Conservation (phyloP, 53 echinoderm and acorn worm genomes). For the Hippasteria phrygiana region DNA sequence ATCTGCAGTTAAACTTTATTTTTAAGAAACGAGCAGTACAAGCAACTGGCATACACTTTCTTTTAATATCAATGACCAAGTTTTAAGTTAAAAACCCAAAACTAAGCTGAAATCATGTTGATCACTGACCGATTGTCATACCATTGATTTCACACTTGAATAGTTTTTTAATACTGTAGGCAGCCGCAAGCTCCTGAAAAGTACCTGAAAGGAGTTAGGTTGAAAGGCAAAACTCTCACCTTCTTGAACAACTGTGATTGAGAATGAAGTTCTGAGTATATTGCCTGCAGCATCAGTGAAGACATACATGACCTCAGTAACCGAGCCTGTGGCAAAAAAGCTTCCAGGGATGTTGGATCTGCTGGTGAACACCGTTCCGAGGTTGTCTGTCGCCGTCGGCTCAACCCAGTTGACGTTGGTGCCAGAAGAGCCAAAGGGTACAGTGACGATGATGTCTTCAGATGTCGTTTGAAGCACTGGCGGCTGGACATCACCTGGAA, state of each 20-base stretch:
- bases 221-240: not conserved
- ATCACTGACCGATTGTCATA: no score
- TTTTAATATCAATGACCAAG: no score
- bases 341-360: constrained; percentile 44
- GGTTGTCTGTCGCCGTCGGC: constrained; percentile 72
- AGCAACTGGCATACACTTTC: no score
- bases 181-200: no score
- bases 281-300: constrained; percentile 61
- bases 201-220: no score
- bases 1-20: no score
- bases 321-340: constrained; percentile 44
- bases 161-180: no score
- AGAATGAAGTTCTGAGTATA: constrained; percentile 19
- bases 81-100: no score
- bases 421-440: constrained; percentile 62
- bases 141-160: no score
- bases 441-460: not conserved
- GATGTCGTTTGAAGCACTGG: constrained; percentile 45
- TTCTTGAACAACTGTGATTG: constrained; percentile 57
- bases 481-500: constrained; percentile 66
- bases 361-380: constrained; percentile 45
- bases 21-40: no score
- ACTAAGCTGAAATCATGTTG: no score
- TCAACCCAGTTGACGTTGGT: constrained; percentile 51
- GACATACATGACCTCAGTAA: constrained; percentile 2